Conservation (phyloP, 2,888 invertebrate species). For the Agrochola lota region DNA sequence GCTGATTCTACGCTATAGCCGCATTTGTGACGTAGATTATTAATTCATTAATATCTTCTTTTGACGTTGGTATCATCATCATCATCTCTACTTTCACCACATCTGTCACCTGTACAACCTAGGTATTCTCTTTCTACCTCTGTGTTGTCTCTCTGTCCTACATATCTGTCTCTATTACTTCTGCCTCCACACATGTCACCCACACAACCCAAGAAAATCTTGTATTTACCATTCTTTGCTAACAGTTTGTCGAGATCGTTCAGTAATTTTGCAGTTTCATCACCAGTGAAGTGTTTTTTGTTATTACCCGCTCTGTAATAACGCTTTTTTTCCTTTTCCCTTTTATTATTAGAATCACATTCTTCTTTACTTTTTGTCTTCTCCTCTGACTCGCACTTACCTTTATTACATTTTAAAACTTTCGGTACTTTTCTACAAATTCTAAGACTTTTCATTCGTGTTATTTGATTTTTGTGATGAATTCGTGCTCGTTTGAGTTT, state of each 20-base stretch:
- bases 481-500: constrained; percentile 1
- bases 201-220: constrained; percentile 17
- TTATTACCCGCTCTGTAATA: constrained; percentile 20
- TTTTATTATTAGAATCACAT: background rate
- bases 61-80: background rate
- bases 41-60: background rate
- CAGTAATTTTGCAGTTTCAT: constrained; percentile 17
- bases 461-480: background rate
- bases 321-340: too few species aligned
- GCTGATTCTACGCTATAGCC: background rate
- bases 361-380: background rate
- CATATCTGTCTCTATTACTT: background rate
- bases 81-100: background rate
- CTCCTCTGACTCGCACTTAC: background rate
- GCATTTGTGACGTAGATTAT: background rate
- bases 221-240: constrained; percentile 12
- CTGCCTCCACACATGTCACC: constrained; percentile 6
- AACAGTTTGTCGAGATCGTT: constrained; percentile 24
- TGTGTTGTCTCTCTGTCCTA: background rate
- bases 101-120: constrained; percentile 6
- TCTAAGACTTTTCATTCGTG: constrained; percentile 17
- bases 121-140: background rate
- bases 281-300: background rate
- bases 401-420: background rate
- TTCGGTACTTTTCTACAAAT: constrained; percentile 34